These are phyloP conservation scores for Metallyticus violacea DNA, from an alignment of 2,888 invertebrate genomes.

Conservation along the genomic window DNA sequence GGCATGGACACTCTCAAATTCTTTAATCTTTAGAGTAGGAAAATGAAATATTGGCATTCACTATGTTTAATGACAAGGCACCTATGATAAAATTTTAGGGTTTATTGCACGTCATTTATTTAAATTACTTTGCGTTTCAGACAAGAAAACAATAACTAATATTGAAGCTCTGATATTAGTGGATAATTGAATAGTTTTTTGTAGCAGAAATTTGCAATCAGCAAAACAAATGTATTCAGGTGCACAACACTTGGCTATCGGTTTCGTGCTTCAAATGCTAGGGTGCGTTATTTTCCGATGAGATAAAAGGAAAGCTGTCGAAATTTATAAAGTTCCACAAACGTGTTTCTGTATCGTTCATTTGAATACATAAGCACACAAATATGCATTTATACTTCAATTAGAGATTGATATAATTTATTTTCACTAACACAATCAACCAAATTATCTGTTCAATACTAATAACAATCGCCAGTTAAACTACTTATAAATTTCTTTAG, in stretches of 20 bases:
- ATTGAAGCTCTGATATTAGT: background rate
- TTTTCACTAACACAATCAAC: too few relatives aligned
- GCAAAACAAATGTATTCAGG: background rate
- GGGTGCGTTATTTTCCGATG: background rate
- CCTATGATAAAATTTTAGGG: background rate
- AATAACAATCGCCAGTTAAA: too few relatives aligned
- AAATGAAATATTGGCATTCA: background rate
- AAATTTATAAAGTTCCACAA: too few relatives aligned
- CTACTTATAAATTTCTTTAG: too few relatives aligned
- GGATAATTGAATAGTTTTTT: background rate
- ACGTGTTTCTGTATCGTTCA: too few relatives aligned
- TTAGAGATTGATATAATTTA: too few relatives aligned
- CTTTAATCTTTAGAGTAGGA: too few relatives aligned
- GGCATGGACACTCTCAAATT: too few relatives aligned
- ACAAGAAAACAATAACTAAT: background rate
- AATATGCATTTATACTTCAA: too few relatives aligned
- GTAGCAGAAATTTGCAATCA: background rate
- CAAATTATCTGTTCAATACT: too few relatives aligned
- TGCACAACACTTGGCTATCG: background rate
- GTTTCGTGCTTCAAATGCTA: background rate
- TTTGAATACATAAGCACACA: too few relatives aligned
- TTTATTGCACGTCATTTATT: background rate
- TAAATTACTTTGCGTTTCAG: background rate
- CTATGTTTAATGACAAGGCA: background rate
- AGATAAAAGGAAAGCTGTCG: background rate